phyloP scores from a whole-genome alignment of 2,113 vertebrate genomes.

The Campylorhamphus procurvoides region DNA sequence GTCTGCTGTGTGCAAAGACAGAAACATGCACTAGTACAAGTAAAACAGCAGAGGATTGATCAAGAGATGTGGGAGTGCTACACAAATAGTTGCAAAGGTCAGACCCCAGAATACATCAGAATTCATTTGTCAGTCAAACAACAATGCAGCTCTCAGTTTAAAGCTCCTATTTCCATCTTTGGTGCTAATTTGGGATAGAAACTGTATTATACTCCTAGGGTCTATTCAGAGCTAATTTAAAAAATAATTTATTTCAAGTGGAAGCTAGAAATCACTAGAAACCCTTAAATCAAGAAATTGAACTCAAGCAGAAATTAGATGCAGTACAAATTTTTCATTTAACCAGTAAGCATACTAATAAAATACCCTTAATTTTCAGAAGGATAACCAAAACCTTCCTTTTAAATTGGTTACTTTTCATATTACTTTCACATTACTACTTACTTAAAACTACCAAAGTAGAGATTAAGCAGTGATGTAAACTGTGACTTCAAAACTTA shows the following conservation, averaged over 20 bases:
- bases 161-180: neutral
- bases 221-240: neutral
- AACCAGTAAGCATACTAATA: neutral
- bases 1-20: neutral
- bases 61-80: neutral
- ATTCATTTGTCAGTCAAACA: neutral
- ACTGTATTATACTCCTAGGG: neutral
- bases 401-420: neutral
- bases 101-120: neutral
- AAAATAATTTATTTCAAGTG: neutral
- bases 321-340: neutral
- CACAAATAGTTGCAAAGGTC: neutral
- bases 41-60: neutral
- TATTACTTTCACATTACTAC: neutral
- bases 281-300: neutral
- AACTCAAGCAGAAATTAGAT: neutral
- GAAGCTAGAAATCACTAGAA: neutral
- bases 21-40: neutral
- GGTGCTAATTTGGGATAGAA: neutral
- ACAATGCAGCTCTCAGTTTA: neutral
- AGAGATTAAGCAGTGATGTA: neutral
- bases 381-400: neutral
- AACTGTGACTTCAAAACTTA: neutral
- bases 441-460: neutral
- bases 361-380: neutral